phyloP scores from a whole-genome alignment of 2,113 vertebrate species.

The Bothrops jararaca region DNA sequence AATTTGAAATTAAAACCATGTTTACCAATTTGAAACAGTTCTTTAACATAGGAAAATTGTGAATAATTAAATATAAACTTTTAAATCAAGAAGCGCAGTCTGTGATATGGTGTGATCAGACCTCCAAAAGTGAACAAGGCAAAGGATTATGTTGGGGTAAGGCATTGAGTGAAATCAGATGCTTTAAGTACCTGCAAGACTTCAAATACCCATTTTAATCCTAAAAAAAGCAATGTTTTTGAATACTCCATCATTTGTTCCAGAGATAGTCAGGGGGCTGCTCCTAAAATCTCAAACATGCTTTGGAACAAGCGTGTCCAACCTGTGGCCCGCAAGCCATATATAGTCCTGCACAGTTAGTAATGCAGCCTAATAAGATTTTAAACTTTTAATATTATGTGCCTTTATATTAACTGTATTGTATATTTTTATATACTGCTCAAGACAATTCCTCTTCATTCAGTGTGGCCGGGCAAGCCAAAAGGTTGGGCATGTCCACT shows the following conservation, averaged over 20 bases:
- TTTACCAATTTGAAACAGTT: background rate
- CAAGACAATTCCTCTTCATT: background rate
- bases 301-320: background rate
- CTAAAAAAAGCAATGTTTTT: background rate
- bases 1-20: background rate
- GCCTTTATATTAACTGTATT: background rate
- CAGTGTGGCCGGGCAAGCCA: background rate
- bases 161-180: background rate
- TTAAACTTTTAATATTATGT: background rate
- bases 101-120: background rate
- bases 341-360: background rate
- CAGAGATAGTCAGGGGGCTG: background rate
- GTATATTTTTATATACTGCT: background rate
- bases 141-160: background rate
- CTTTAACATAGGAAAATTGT: background rate
- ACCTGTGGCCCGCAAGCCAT: background rate
- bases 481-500: background rate
- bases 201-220: background rate
- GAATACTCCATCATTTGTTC: background rate
- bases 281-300: background rate
- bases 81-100: background rate
- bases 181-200: background rate
- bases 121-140: background rate
- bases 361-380: background rate
- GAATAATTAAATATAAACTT: background rate